Base-by-base conservation (phyloP, 2,113 vertebrate genomes). In the Myiopsitta monachus region DNA sequence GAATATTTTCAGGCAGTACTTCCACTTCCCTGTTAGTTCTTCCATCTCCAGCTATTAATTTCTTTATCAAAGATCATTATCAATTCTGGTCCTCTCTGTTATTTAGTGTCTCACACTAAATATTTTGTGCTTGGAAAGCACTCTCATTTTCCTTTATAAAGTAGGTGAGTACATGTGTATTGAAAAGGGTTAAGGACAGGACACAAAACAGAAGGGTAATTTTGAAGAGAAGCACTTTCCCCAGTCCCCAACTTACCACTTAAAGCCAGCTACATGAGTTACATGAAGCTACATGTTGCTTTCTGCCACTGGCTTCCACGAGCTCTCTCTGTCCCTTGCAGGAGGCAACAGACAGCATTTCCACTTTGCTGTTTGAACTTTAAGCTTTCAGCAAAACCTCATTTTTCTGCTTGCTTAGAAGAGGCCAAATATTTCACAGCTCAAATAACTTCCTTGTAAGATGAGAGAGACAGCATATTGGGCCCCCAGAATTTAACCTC, bases 71-170 rank as follows among this genome's bases (percentile, higher is more conserved):
- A 84, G 61, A 38, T 38, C 52, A 61, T 64, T 73, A 39, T 51
- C 30, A 70, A 21, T 79, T 64, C 84, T 75, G 66, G 23, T 36
- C 24, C 59, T 68, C 19, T 7, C 51, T 62, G 15, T 44, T 39
- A 26, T 46, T 46, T 3, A 75, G 27, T 57, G 59, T 66, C 47
- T 38, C 38, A 67, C 51, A 23, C 7, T 24, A 88, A 74, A 52
- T 61, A 92, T 66, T 85, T 72, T 44, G n/a, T 67, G 24, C 76
- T 70, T 85, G 51, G 62, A 88, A 75, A 88, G 31, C 27, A 49
- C 51, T 33, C 15, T 39, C 14, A 49, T 66, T 80, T 70, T 36
- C 39, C 22, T 75, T 52, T 64, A 69, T 47, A 52, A 88, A 64
- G 49, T 49, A 76, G 7, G 7, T 39, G 52, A 80, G 63, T 31